A percentile compares a stretch with the other conserved stretches of the same genome.
These are phyloP conservation scores for Bergia sp. DNA, from an alignment of 92 coral and sea anemone species.

Conservation along the genomic window DNA sequence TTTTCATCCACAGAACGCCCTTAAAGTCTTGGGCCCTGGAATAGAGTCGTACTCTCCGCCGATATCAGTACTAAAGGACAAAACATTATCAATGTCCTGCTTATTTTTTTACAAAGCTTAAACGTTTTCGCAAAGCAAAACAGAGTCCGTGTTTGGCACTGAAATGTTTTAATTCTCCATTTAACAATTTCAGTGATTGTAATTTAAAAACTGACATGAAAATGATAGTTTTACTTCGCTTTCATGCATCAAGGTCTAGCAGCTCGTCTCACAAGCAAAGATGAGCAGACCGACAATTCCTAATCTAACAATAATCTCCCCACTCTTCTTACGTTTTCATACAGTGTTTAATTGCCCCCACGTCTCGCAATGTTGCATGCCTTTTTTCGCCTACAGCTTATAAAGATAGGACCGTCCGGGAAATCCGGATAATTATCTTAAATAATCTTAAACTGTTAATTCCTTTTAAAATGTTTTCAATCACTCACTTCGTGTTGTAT, in stretches of 20 bases:
- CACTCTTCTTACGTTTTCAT: background rate
- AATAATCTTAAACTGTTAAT: background rate
- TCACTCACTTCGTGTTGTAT: background rate
- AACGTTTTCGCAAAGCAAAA: background rate
- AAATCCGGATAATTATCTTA: background rate
- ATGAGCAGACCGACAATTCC: background rate
- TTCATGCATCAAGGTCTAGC: too few species aligned
- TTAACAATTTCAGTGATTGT: too few species aligned
- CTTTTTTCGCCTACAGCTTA: background rate
- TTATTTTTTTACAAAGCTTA: too few species aligned
- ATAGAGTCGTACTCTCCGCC: too few species aligned
- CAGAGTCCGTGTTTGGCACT: background rate
- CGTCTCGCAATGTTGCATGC: constrained; percentile 2
- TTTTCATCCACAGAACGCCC: background rate
- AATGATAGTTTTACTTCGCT: too few species aligned
- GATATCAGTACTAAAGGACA: background rate
- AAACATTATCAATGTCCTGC: background rate
- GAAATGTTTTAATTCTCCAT: too few species aligned
- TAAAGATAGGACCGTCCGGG: background rate
- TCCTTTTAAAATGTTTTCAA: constrained; percentile 7
- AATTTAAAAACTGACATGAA: too few species aligned
- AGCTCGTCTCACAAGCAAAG: background rate
- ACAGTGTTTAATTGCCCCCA: background rate
- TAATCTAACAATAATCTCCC: background rate
- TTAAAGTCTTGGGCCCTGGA: too few species aligned